These are phyloP conservation scores for Pseudochromis fuscus DNA, from an alignment of 2,797 vertebrate species.

Conservation along the genomic window DNA sequence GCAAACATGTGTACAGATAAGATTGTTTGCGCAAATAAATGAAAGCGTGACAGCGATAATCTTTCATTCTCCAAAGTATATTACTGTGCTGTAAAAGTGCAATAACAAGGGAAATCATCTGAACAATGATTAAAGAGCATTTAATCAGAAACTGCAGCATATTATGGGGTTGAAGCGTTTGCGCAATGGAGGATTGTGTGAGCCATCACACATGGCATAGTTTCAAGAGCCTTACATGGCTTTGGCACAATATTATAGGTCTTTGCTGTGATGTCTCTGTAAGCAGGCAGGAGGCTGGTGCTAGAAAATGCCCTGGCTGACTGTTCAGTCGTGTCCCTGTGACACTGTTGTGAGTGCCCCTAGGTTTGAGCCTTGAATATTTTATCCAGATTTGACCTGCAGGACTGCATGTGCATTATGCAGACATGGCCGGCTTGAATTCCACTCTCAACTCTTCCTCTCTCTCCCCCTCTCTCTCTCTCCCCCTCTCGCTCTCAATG, in stretches of 20 bases:
- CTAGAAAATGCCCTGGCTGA: slow-evolving; percentile 50
- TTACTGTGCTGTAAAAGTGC: slow-evolving; percentile 18
- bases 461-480: slow-evolving; percentile 38
- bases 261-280: slow-evolving; percentile 60
- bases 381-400: slow-evolving; percentile 76
- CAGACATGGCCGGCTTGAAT: slow-evolving; percentile 70
- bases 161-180: slow-evolving; percentile 39
- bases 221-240: slow-evolving; percentile 73
- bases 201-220: slow-evolving; percentile 65
- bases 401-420: slow-evolving; percentile 75
- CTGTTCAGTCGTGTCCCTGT: slow-evolving; percentile 45
- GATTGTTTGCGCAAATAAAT: slow-evolving; percentile 36
- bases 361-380: slow-evolving; percentile 60
- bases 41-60: slow-evolving; percentile 31
- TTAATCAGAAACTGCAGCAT: slow-evolving; percentile 40
- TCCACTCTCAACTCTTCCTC: slow-evolving; percentile 42
- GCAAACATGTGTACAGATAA: slow-evolving; percentile 43
- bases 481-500: slow-evolving; percentile 59
- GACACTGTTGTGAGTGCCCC: slow-evolving; percentile 55
- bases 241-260: slow-evolving; percentile 61
- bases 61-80: slow-evolving; percentile 20
- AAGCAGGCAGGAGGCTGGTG: slow-evolving; percentile 52
- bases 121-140: slow-evolving; percentile 15
- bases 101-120: slow-evolving; percentile 16
- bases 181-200: slow-evolving; percentile 57